Evolutionary conservation across 2,888 invertebrate species (phyloP).

Genomic region (Chymomyza caudatula): DNA sequence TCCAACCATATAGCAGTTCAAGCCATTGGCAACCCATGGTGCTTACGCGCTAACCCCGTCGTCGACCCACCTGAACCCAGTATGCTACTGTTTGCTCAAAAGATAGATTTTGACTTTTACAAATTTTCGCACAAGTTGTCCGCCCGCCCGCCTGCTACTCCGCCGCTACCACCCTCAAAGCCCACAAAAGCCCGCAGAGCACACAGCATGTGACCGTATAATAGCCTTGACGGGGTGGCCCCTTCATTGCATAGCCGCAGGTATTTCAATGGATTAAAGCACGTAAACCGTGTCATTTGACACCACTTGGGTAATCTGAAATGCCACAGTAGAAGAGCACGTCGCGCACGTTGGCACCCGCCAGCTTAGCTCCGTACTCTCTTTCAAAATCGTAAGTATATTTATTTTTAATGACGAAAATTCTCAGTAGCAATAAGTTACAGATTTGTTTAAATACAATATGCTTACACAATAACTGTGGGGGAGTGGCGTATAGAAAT

Average conservation of each 20-base stretch:
- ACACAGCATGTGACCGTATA: constrained; percentile 68
- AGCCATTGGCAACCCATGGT: constrained; percentile 9
- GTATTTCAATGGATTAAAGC: constrained; percentile 70
- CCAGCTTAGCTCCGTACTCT: constrained; percentile 27
- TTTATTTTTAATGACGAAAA: constrained; percentile 69
- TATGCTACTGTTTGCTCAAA: constrained; percentile 66
- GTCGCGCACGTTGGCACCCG: constrained; percentile 8
- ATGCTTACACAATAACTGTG: not conserved
- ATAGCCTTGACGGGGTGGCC: constrained; percentile 58
- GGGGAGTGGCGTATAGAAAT: not conserved
- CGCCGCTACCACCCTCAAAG: constrained; percentile 1
- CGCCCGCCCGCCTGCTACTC: not conserved
- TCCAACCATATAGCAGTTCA: constrained; percentile 24
- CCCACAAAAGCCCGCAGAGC: constrained; percentile 10
- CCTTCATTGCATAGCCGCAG: constrained; percentile 48
- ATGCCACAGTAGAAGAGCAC: constrained; percentile 45
- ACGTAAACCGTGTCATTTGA: constrained; percentile 75
- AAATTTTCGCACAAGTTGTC: constrained; percentile 69
- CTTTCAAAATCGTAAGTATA: constrained; percentile 47
- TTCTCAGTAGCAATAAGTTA: constrained; percentile 58
- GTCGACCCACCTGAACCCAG: constrained; percentile 20
- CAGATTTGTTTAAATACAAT: constrained; percentile 48
- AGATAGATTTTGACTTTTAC: constrained; percentile 74
- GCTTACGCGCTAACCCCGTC: constrained; percentile 1
- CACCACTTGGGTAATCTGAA: constrained; percentile 73